Evolutionary conservation across 2,888 invertebrate species (phyloP).

Genomic region (Scaptomyza flava): DNA sequence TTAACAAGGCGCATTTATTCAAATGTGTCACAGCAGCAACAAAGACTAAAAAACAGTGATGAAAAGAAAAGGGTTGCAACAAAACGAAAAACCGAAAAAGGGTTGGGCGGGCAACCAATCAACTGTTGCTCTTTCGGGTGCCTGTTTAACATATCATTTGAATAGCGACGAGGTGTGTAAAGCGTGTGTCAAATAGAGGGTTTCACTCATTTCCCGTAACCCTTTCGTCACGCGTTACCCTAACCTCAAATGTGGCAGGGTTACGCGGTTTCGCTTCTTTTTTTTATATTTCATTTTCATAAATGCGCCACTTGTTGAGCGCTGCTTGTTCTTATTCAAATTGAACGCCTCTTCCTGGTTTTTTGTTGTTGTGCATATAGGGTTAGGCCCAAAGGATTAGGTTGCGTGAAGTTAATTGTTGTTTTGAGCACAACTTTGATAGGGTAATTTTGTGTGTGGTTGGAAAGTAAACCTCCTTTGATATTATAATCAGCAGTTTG

Average conservation of each 20-base stretch:
- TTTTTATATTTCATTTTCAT: no score
- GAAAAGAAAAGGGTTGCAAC: conserved; percentile 53
- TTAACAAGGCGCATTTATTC: conserved; percentile 57
- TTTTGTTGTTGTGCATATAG: neutral
- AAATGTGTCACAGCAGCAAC: conserved; percentile 61
- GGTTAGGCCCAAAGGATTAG: conserved; percentile 34
- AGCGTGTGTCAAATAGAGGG: conserved; percentile 41
- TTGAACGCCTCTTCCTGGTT: conserved; percentile 57
- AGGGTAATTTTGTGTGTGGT: conserved; percentile 44
- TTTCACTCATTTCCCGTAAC: conserved; percentile 1
- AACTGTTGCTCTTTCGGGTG: conserved; percentile 60
- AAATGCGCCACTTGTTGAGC: conserved; percentile 61
- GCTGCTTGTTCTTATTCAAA: conserved; percentile 58
- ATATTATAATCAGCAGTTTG: conserved; percentile 49
- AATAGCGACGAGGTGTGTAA: conserved; percentile 75
- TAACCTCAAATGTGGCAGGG: conserved; percentile 18
- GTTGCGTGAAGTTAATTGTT: conserved; percentile 67
- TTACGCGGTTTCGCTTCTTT: conserved; percentile 29
- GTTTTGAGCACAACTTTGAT: conserved; percentile 13
- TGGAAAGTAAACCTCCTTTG: no score
- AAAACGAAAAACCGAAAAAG: conserved; percentile 10
- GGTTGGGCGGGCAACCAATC: conserved; percentile 37
- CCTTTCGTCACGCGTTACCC: conserved; percentile 14
- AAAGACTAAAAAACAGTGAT: conserved; percentile 3
- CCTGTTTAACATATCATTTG: conserved; percentile 76